These are phyloP conservation scores for Zaprionus kolodkinae DNA, from an alignment of 1,140 invertebrate genomes.

Conservation along the genomic window DNA sequence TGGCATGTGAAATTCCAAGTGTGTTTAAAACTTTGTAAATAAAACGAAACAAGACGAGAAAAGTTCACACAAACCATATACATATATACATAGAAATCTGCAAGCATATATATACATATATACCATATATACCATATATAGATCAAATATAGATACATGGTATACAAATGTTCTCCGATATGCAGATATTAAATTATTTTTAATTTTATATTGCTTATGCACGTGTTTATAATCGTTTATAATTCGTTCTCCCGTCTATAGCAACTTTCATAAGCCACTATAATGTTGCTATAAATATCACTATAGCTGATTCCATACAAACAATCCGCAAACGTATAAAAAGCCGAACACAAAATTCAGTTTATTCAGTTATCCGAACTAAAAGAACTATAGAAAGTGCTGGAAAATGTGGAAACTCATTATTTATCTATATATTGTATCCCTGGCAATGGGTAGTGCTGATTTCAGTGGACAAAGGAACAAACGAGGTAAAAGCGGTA, in stretches of 20 bases:
- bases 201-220: too few species aligned
- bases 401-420: neutral
- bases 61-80: too few species aligned
- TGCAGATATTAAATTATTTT: neutral
- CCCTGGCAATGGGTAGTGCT: neutral
- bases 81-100: too few species aligned
- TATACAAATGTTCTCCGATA: too few species aligned
- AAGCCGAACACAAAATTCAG: neutral
- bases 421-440: neutral
- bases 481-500: neutral
- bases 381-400: neutral
- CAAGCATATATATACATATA: too few species aligned
- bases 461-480: neutral
- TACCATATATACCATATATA: too few species aligned
- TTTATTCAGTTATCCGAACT: neutral
- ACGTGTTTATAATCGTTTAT: neutral
- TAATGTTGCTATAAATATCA: neutral
- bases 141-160: too few species aligned
- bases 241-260: neutral
- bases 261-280: neutral
- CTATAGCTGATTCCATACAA: neutral
- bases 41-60: neutral
- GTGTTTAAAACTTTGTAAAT: conserved; percentile 11
- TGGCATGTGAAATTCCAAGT: conserved; percentile 32
- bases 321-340: neutral